Base-by-base conservation (phyloP, 2,113 vertebrate species). In the Protobothrops mucrosquamatus region DNA sequence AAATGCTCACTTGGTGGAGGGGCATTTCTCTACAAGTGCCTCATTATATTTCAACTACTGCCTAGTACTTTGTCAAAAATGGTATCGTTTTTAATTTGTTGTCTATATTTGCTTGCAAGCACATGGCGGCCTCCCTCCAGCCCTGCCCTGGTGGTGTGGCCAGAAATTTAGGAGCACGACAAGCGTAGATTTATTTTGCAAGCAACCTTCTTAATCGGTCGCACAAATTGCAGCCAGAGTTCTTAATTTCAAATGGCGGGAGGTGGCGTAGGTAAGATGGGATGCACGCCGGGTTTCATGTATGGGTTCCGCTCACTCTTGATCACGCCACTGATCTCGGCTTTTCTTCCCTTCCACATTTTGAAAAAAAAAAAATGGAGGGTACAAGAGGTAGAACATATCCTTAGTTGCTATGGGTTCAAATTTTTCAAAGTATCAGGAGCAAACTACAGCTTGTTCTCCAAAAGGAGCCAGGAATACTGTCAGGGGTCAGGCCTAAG, bases 31-130 rank as follows among this genome's bases (percentile, higher is more conserved):
- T 96, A 94, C 96, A 96, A 93, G 97, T 91, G 97, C 95, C 97
- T 96, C 97, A 97, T 98, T 98, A 96, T 96, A 97, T 98, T 98
- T 98, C 98, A 98, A 43, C 88, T 91, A 97, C 94, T 34, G 94
- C 93, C 97, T 94, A 9, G 55, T 20, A 92, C 96, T 96, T 96
- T 95, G 95, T 95, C 96, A 98, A 96, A 97, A 97, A 96, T 89
- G 96, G 96, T 95, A 95, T 95, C 74, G 88, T 97, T 97, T 87
- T 97, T 96, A 96, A 95, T 95, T 95, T 92, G 96, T 93, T 59
- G 94, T 90, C 95, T 96, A 95, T 95, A 95, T 97, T 97, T 97
- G 96, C 96, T 97, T 94, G 92, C 93, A 94, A 93, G 92, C 54
- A 94, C 61, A 81, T 86, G 94, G 93, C 96, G 92, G 89, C 92